Evolutionary conservation across 2,797 vertebrate genomes (phyloP).

Genomic region (Catharus ustulatus): DNA sequence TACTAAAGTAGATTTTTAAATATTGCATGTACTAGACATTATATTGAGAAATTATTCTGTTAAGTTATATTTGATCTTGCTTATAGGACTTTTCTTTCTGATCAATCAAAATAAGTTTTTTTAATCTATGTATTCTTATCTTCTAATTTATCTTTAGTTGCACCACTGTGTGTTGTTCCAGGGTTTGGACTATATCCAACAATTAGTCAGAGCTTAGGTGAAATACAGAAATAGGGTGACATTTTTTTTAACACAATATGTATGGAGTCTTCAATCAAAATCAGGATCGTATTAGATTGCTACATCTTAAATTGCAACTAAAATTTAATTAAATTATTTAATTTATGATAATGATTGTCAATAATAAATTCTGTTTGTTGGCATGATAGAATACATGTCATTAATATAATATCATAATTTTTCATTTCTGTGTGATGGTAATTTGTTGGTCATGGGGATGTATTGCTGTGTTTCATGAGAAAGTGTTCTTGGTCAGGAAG

Average conservation of each 20-base stretch:
- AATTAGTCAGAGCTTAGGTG: neutral
- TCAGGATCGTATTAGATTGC: neutral
- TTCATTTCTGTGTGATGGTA: neutral
- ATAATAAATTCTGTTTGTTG: neutral
- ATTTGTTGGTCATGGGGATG: neutral
- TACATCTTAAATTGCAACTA: neutral
- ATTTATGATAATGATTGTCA: neutral
- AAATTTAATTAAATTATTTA: neutral
- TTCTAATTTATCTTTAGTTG: neutral
- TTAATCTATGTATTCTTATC: neutral
- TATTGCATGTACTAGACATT: neutral
- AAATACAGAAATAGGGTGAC: neutral
- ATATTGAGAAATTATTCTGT: neutral
- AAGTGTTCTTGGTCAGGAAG: neutral
- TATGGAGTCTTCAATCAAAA: neutral
- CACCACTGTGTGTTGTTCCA: neutral
- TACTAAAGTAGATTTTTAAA: neutral
- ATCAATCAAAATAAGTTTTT: neutral
- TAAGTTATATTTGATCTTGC: neutral
- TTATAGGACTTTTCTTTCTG: neutral
- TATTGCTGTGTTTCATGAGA: neutral
- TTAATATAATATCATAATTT: neutral
- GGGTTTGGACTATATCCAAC: neutral
- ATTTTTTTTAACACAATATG: neutral
- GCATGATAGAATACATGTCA: too few relatives aligned